Evolutionary conservation across 2,888 invertebrate genomes (phyloP).

Genomic region (Fissipunctia ypsillon): DNA sequence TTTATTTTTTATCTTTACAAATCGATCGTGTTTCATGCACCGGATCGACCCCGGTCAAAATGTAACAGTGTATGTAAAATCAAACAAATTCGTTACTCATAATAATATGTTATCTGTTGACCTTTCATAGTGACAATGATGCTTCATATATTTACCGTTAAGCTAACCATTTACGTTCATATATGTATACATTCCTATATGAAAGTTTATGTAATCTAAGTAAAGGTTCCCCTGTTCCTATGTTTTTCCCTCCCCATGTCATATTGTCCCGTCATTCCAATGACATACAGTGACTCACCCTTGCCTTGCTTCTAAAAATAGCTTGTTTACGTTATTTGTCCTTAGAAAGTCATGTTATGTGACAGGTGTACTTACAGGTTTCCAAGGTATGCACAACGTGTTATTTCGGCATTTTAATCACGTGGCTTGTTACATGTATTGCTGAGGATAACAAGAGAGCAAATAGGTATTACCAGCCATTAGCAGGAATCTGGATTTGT

Average conservation of each 20-base stretch:
- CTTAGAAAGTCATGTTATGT: not conserved
- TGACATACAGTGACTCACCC: constrained; percentile 28
- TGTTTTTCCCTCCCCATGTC: constrained; percentile 9
- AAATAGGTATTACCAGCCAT: too few species aligned
- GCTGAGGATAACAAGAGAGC: not conserved
- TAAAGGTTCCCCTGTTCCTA: constrained; percentile 10
- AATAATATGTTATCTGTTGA: not conserved
- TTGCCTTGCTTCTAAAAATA: constrained; percentile 33
- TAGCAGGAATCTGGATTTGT: too few species aligned
- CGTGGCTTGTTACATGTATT: too few species aligned
- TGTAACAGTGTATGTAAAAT: too few species aligned
- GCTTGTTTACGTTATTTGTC: constrained; percentile 22
- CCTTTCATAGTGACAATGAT: not conserved
- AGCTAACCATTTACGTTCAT: not conserved
- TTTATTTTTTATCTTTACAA: too few species aligned
- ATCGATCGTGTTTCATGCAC: too few species aligned
- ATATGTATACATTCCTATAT: not conserved
- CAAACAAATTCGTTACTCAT: too few species aligned
- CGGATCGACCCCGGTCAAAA: too few species aligned
- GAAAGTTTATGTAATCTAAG: not conserved
- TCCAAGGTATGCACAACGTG: not conserved
- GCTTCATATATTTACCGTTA: not conserved
- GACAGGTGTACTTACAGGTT: not conserved
- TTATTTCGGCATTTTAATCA: not conserved
- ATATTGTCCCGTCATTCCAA: constrained; percentile 21